A percentile compares a stretch with the other conserved stretches of the same genome.
These are phyloP conservation scores for Parnassius smintheus DNA, from an alignment of 2,888 invertebrate genomes.

Conservation along the genomic window DNA sequence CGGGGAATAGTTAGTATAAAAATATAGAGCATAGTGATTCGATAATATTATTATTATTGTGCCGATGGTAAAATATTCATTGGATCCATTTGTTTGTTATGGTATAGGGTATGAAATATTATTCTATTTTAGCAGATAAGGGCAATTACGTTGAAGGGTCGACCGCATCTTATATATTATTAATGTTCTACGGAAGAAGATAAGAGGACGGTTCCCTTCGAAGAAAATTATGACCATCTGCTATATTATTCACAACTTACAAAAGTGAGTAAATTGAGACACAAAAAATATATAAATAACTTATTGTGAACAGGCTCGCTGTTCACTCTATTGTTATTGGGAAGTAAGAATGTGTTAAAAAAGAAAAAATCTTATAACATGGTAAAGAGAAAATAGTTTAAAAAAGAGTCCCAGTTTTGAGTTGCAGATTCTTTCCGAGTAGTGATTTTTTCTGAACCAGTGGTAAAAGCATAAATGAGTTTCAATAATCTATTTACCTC, in stretches of 20 bases:
- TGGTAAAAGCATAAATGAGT: too few species aligned
- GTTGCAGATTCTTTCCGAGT: too few species aligned
- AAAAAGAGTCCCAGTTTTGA: too few species aligned
- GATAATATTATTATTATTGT: background rate
- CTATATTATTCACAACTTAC: slow-evolving; percentile 14
- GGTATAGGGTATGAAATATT: background rate
- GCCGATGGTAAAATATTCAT: slow-evolving; percentile 3
- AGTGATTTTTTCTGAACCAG: too few species aligned
- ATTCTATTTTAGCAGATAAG: slow-evolving; percentile 9
- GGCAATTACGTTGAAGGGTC: slow-evolving; percentile 10
- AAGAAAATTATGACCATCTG: slow-evolving; percentile 9
- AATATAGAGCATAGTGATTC: too few species aligned
- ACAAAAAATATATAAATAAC: background rate
- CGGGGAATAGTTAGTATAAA: too few species aligned
- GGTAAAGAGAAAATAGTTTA: too few species aligned
- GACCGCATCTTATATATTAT: slow-evolving; percentile 13
- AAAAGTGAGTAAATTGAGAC: slow-evolving; percentile 4
- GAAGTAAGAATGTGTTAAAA: too few species aligned
- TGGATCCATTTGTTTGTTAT: slow-evolving; percentile 6
- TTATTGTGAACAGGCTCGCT: too few species aligned
- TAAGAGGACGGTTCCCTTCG: slow-evolving; percentile 5
- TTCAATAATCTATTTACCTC: too few species aligned
- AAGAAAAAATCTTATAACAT: too few species aligned
- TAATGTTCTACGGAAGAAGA: slow-evolving; percentile 12
- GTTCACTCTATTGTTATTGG: too few species aligned